Percentiles rank a stretch among this genome's conserved stretches.
Conservation (phyloP, 2,888 invertebrate genomes). For the Frankliniella fusca region DNA sequence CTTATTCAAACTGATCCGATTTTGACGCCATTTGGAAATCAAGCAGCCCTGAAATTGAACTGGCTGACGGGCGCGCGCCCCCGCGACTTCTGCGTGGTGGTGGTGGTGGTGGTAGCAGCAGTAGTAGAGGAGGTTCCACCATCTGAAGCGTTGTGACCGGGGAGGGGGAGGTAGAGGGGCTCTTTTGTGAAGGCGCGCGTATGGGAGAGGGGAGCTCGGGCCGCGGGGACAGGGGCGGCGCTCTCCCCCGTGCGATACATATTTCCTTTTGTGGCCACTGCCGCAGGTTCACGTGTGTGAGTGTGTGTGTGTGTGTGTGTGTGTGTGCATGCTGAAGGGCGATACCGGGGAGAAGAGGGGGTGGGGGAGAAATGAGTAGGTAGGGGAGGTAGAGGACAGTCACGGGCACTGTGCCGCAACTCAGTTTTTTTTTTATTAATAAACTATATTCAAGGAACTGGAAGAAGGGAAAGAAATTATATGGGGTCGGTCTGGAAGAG, state of each 20-base stretch:
- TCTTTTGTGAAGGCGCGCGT: not conserved
- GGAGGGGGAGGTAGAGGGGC: not conserved
- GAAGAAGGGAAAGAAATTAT: too few species aligned
- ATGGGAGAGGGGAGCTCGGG: not conserved
- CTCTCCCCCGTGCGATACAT: conserved; percentile 3
- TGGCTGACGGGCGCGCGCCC: conserved; percentile 6
- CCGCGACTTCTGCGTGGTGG: not conserved
- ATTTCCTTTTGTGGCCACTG: conserved; percentile 16
- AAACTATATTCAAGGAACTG: not conserved
- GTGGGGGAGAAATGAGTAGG: not conserved
- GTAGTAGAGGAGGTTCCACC: too few species aligned
- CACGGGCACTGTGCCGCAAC: not conserved
- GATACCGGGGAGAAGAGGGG: not conserved
- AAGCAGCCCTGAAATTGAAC: conserved; percentile 26
- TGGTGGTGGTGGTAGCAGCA: not conserved
- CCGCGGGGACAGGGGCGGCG: not conserved
- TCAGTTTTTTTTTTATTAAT: not conserved
- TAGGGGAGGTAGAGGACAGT: not conserved
- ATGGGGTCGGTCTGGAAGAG: not conserved
- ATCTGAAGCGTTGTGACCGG: not conserved
- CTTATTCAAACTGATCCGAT: conserved; percentile 25
- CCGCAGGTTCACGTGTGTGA: not conserved
- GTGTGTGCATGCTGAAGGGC: not conserved
- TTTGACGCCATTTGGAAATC: conserved; percentile 11
- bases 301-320: not conserved